A percentile compares a stretch with the other conserved stretches of the same genome.
phyloP scores from a whole-genome alignment of 2,888 invertebrate genomes.

The Drosophila mimica region DNA sequence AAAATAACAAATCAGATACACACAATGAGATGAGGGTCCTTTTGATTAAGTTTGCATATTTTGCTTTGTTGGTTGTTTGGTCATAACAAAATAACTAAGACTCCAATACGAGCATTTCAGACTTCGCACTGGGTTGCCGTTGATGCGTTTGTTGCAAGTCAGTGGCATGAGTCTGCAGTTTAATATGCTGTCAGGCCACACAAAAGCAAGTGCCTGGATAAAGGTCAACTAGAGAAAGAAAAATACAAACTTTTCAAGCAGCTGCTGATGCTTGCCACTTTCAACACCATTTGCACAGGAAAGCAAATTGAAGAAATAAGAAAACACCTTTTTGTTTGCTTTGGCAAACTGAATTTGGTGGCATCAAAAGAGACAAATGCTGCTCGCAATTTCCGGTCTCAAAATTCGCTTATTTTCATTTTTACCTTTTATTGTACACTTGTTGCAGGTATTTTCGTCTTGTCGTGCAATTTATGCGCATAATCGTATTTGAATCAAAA shows the following conservation, averaged over 20 bases:
- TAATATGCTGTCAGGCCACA: slow-evolving; percentile 2
- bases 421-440: slow-evolving; percentile 46
- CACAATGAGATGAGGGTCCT: slow-evolving; percentile 5
- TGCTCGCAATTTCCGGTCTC: slow-evolving; percentile 71
- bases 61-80: slow-evolving; percentile 56
- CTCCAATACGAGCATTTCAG: slow-evolving; percentile 24
- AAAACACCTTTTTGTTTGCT: slow-evolving; percentile 18
- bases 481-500: not conserved
- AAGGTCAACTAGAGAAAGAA: slow-evolving; percentile 37
- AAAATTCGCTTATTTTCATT: slow-evolving; percentile 47
- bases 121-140: slow-evolving; percentile 13
- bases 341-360: slow-evolving; percentile 63
- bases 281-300: slow-evolving; percentile 29
- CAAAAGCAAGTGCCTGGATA: slow-evolving; percentile 1
- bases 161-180: slow-evolving; percentile 32
- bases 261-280: slow-evolving; percentile 49
- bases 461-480: too few species aligned
- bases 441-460: not conserved
- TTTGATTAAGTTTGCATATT: slow-evolving; percentile 49
- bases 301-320: not conserved
- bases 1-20: slow-evolving; percentile 25
- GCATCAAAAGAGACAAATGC: slow-evolving; percentile 73
- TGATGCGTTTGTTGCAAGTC: slow-evolving; percentile 30
- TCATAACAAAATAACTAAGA: slow-evolving; percentile 21
- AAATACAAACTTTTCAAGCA: slow-evolving; percentile 42